These are phyloP conservation scores for Capitella teleta DNA, from an alignment of 1,140 invertebrate genomes.

Conservation along the genomic window DNA sequence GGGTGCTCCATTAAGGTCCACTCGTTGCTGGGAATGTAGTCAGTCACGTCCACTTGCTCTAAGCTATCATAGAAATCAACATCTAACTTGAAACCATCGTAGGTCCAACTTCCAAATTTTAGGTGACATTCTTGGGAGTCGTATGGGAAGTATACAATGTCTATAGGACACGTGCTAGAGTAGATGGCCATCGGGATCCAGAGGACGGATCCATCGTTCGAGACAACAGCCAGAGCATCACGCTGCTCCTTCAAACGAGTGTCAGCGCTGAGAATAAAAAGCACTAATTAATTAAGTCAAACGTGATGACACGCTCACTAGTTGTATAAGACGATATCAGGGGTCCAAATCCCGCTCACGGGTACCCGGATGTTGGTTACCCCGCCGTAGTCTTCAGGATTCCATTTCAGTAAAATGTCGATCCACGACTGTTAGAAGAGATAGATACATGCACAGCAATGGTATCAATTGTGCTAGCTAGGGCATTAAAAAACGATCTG, in stretches of 20 bases:
- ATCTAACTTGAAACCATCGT: conserved; percentile 50
- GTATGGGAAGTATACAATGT: conserved; percentile 58
- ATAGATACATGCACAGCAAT: too few relatives aligned
- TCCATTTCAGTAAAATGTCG: conserved; percentile 93
- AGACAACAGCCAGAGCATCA: conserved; percentile 18
- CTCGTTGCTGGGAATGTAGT: conserved; percentile 25
- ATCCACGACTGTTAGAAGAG: conserved; percentile 56
- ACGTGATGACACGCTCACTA: conserved; percentile 27
- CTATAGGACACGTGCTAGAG: conserved; percentile 74
- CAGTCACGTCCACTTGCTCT: conserved; percentile 7
- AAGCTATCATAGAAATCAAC: conserved; percentile 27
- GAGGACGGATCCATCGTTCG: conserved; percentile 80
- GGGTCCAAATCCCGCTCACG: conserved; percentile 62
- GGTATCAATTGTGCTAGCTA: too few relatives aligned
- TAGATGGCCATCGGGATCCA: conserved; percentile 96
- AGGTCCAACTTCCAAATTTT: conserved; percentile 51
- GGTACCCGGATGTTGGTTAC: conserved; percentile 61
- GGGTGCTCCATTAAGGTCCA: conserved; percentile 41
- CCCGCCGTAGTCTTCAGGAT: conserved; percentile 88
- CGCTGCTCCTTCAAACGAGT: conserved; percentile 17
- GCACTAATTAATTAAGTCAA: too few relatives aligned
- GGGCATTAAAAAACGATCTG: too few relatives aligned
- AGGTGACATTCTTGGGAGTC: conserved; percentile 55
- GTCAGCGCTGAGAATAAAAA: conserved; percentile 16
- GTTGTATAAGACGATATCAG: conserved; percentile 43